Conservation (phyloP, 2,888 invertebrate genomes). For the Dimorphilus gyrociliatus region DNA sequence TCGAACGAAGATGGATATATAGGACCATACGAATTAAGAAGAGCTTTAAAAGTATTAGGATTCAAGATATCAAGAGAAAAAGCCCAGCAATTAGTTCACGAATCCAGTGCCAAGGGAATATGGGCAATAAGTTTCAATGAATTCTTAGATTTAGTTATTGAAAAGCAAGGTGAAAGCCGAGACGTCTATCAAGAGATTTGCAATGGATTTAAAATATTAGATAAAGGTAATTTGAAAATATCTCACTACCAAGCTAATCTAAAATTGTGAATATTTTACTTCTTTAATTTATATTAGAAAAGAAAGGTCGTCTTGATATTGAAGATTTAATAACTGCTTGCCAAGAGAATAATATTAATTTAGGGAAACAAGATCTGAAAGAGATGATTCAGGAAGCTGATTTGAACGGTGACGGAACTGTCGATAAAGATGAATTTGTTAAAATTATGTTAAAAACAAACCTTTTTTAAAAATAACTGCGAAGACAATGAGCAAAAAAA, state of each 20-base stretch:
- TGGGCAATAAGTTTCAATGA: conserved; percentile 26
- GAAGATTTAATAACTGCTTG: conserved; percentile 24
- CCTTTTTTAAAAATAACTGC: conserved; percentile 16
- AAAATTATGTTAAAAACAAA: conserved; percentile 34
- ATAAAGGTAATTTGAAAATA: conserved; percentile 22
- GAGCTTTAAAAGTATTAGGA: conserved; percentile 28
- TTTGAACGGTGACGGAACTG: conserved; percentile 30
- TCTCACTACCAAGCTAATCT: too few species aligned
- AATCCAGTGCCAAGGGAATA: conserved; percentile 20
- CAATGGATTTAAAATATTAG: conserved; percentile 34
- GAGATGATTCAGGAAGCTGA: conserved; percentile 36
- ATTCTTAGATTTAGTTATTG: conserved; percentile 33
- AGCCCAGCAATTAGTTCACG: conserved; percentile 22
- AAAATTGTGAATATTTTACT: too few species aligned
- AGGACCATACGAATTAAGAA: conserved; percentile 21
- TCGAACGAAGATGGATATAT: conserved; percentile 29
- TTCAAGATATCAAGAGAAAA: conserved; percentile 28
- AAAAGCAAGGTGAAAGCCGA: conserved; percentile 28
- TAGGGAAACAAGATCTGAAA: conserved; percentile 26
- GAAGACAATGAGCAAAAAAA: not conserved
- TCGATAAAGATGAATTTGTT: conserved; percentile 33
- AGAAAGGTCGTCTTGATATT: conserved; percentile 22
- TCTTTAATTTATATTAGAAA: too few species aligned
- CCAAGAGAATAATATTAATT: conserved; percentile 21
- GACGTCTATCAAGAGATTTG: conserved; percentile 33